Conservation (phyloP, 1,140 invertebrate genomes). For the Hirudo medicinalis region DNA sequence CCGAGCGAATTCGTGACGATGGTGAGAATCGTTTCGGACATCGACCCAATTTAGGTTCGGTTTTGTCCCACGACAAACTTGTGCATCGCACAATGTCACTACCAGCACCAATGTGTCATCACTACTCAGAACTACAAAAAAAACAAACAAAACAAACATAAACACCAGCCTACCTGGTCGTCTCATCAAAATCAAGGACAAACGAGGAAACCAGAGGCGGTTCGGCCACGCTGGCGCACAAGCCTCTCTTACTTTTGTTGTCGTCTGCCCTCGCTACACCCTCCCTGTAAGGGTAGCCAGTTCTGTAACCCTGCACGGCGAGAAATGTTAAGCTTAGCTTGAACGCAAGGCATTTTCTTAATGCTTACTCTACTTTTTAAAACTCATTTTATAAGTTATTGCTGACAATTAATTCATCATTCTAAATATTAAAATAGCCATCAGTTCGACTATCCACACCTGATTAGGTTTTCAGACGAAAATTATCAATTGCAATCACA, state of each 20-base stretch:
- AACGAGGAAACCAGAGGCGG: constrained; percentile 84
- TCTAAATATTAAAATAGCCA: no score
- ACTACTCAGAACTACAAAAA: not conserved
- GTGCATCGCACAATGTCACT: not conserved
- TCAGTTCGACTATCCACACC: no score
- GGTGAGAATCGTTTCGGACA: not conserved
- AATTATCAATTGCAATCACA: not conserved
- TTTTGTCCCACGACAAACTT: not conserved
- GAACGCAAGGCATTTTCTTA: not conserved
- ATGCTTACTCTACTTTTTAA: no score
- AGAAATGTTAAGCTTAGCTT: not conserved
- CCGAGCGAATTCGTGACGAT: no score
- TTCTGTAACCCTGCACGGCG: constrained; percentile 67
- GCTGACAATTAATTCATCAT: no score
- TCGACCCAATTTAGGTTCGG: not conserved
- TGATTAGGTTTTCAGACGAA: no score
- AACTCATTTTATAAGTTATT: no score
- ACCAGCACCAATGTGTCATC: no score
- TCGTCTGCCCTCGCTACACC: constrained; percentile 65
- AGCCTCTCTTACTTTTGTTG: constrained; percentile 49
- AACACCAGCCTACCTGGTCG: not conserved
- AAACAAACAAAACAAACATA: not conserved
- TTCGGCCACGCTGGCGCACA: constrained; percentile 74
- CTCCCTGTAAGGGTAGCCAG: constrained; percentile 88
- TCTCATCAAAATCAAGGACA: constrained; percentile 30